Conservation (phyloP, 2,113 vertebrate species). For the Lepisosteus osseus region DNA sequence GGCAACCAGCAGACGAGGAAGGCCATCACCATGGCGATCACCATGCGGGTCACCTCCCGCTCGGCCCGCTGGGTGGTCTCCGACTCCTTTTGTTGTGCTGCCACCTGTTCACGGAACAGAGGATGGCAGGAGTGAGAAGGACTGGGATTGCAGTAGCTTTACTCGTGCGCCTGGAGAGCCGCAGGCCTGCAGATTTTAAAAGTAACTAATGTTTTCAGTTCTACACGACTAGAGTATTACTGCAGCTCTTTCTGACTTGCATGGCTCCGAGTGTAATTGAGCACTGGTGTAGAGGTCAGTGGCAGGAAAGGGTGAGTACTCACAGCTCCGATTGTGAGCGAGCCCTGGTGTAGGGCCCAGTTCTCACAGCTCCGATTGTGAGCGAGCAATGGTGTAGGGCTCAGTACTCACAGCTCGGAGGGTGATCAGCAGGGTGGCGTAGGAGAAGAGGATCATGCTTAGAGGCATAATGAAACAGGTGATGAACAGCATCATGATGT, state of each 20-base stretch:
- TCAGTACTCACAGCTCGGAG: slow-evolving; percentile 44
- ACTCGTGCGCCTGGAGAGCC: too few relatives aligned
- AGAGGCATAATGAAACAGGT: slow-evolving; percentile 57
- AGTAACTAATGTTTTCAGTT: too few relatives aligned
- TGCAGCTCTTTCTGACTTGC: too few relatives aligned
- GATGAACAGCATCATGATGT: slow-evolving; percentile 51
- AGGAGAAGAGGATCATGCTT: slow-evolving; percentile 59
- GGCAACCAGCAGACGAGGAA: slow-evolving; percentile 61
- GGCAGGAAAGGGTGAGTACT: not conserved
- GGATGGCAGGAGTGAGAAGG: too few relatives aligned
- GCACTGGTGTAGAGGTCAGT: too few relatives aligned
- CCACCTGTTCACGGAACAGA: slow-evolving; percentile 25
- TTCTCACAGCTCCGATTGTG: too few relatives aligned
- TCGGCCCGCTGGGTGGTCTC: slow-evolving; percentile 46
- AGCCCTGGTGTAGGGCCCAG: too few relatives aligned
- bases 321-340: not conserved
- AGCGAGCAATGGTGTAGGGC: not conserved
- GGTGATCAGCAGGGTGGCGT: slow-evolving; percentile 48
- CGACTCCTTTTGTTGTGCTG: slow-evolving; percentile 35
- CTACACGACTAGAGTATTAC: too few relatives aligned
- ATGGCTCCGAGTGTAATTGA: too few relatives aligned
- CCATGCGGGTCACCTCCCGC: slow-evolving; percentile 51
- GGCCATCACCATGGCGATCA: slow-evolving; percentile 52
- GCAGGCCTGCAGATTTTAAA: too few relatives aligned
- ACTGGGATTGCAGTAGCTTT: too few relatives aligned